These are phyloP conservation scores for Smutsia gigantea DNA, from an alignment of 2,797 vertebrate genomes.

Conservation along the genomic window DNA sequence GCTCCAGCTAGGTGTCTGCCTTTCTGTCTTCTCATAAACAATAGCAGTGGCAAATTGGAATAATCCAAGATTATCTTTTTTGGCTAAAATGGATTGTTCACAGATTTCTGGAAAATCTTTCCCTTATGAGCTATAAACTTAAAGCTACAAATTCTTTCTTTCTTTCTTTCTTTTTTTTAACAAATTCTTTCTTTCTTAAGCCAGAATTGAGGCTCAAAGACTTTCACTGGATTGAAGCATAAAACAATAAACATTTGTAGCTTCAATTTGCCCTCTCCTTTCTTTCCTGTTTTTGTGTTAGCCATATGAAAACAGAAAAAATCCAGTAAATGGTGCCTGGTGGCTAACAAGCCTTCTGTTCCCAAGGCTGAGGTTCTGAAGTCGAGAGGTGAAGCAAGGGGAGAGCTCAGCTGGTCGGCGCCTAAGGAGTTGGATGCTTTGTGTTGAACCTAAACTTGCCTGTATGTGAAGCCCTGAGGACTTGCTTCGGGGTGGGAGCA, in stretches of 20 bases:
- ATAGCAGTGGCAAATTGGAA: constrained; percentile 57
- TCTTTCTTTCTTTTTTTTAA: no score
- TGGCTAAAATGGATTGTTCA: constrained; percentile 56
- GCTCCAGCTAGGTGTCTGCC: constrained; percentile 49
- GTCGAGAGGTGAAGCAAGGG: background rate
- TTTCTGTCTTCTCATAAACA: constrained; percentile 63
- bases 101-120: constrained; percentile 64
- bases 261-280: background rate
- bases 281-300: constrained; percentile 28
- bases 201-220: constrained; percentile 54
- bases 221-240: constrained; percentile 9
- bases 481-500: background rate
- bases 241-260: constrained; percentile 4
- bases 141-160: constrained; percentile 51
- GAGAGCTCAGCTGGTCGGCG: background rate
- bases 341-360: background rate
- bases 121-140: constrained; percentile 43
- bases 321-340: background rate
- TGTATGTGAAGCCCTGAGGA: background rate
- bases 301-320: background rate
- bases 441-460: background rate
- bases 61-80: constrained; percentile 51
- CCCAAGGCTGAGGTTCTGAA: background rate
- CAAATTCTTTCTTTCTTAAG: constrained; percentile 50
- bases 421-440: background rate